phyloP scores from a whole-genome alignment of 1,140 invertebrate species.

The Drosophila repletoides region DNA sequence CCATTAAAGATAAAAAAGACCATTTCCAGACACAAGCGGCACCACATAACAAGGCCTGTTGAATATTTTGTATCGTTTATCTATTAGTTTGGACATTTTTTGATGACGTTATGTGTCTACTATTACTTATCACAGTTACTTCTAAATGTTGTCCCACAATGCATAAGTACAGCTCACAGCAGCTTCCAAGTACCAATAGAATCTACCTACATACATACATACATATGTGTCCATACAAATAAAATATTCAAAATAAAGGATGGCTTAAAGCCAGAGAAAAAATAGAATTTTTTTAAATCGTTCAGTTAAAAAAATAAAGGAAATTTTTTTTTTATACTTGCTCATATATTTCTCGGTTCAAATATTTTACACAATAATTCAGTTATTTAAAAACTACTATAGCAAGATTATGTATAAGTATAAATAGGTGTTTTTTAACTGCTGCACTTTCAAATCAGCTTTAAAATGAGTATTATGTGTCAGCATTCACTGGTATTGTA shows the following conservation, averaged over 20 bases:
- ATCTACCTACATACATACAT: background rate
- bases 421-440: constrained; percentile 54
- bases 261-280: constrained; percentile 48
- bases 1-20: too few species aligned
- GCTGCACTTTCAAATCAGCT: constrained; percentile 56
- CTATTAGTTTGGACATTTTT: constrained; percentile 1
- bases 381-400: constrained; percentile 41
- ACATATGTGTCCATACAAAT: constrained; percentile 25
- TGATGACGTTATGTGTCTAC: constrained; percentile 44
- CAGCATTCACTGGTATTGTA: constrained; percentile 76
- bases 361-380: constrained; percentile 31
- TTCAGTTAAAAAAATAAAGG: too few species aligned
- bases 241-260: constrained; percentile 60
- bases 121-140: constrained; percentile 34
- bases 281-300: too few species aligned
- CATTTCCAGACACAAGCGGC: constrained; percentile 1
- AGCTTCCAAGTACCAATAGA: constrained; percentile 32
- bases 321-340: background rate
- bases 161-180: constrained; percentile 16
- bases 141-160: constrained; percentile 50
- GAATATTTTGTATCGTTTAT: constrained; percentile 5
- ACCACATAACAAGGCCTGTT: background rate
- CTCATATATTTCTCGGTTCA: constrained; percentile 41
- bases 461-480: constrained; percentile 68
- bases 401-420: constrained; percentile 38